Percentiles rank a stretch among this genome's conserved stretches.
Conservation (phyloP, 2,797 vertebrate species). For the Dendrocincla fuliginosa region DNA sequence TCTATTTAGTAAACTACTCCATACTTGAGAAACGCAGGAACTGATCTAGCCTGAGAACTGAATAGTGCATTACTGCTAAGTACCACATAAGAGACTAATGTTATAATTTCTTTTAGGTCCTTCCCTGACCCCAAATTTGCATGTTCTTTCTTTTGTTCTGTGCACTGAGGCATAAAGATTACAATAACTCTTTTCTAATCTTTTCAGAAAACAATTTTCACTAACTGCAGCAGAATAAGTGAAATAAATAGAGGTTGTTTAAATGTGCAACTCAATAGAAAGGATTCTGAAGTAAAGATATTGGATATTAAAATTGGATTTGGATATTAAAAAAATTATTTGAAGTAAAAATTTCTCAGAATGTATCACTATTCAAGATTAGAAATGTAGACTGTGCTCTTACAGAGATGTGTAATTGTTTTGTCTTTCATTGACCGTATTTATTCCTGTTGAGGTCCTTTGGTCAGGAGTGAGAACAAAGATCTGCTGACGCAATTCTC, state of each 20-base stretch:
- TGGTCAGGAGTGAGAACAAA: not conserved
- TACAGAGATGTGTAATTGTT: not conserved
- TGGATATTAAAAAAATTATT: not conserved
- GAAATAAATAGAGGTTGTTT: not conserved
- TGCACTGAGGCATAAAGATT: not conserved
- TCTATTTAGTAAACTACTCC: not conserved
- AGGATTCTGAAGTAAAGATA: not conserved
- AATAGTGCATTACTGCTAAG: not conserved
- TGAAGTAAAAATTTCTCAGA: not conserved
- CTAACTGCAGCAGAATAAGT: not conserved
- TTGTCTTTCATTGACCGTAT: not conserved
- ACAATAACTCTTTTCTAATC: not conserved
- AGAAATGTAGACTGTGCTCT: not conserved
- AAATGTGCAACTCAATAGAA: not conserved
- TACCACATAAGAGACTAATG: not conserved
- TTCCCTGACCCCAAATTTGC: not conserved
- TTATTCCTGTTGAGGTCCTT: not conserved
- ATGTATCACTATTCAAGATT: not conserved
- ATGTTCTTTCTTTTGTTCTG: constrained; percentile 13
- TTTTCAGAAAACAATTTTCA: not conserved
- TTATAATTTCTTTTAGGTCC: not conserved
- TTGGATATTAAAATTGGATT: not conserved
- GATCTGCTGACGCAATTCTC: not conserved
- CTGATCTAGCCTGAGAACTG: not conserved
- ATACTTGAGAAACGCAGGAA: not conserved